A percentile compares a stretch with the other conserved stretches of the same genome.
These are phyloP conservation scores for Myocastor coypus DNA, from an alignment of 2,113 vertebrate genomes.

Conservation along the genomic window DNA sequence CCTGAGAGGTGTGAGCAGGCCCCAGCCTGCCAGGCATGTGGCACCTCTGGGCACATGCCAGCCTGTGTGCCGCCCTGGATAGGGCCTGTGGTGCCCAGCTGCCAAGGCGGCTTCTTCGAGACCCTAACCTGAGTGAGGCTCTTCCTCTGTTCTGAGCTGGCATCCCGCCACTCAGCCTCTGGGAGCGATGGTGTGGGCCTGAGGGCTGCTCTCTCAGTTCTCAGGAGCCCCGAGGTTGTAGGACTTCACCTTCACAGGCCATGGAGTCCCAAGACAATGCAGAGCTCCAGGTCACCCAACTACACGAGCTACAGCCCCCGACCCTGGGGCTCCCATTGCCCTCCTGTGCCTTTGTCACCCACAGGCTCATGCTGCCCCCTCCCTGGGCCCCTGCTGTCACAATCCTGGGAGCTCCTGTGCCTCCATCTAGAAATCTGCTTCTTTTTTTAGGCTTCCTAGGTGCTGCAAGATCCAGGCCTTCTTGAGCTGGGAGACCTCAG, in stretches of 20 bases:
- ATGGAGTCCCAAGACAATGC: no score
- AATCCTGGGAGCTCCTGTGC: neutral
- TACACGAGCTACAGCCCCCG: neutral
- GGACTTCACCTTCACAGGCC: neutral
- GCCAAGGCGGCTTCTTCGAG: neutral
- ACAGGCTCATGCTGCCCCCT: neutral
- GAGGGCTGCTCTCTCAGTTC: neutral
- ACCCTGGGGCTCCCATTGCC: rapidly evolving
- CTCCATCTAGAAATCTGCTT: neutral
- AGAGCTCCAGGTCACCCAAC: neutral
- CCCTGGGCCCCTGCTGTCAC: neutral
- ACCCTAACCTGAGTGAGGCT: neutral
- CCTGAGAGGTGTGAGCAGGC: slow-evolving; percentile 65
- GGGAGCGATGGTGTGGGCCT: neutral
- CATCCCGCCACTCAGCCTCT: neutral
- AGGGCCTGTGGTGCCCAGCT: neutral
- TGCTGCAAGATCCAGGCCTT: neutral
- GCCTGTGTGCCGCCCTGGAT: slow-evolving; percentile 43
- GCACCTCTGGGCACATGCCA: slow-evolving; percentile 67
- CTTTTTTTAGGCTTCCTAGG: neutral
- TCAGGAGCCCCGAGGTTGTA: neutral
- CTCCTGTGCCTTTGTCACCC: neutral
- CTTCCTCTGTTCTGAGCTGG: neutral
- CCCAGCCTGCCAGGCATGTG: slow-evolving; percentile 70
- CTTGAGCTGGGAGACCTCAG: neutral